phyloP scores from a whole-genome alignment of 2,888 invertebrate genomes.

The Bursaphelenchus okinawaensis region DNA sequence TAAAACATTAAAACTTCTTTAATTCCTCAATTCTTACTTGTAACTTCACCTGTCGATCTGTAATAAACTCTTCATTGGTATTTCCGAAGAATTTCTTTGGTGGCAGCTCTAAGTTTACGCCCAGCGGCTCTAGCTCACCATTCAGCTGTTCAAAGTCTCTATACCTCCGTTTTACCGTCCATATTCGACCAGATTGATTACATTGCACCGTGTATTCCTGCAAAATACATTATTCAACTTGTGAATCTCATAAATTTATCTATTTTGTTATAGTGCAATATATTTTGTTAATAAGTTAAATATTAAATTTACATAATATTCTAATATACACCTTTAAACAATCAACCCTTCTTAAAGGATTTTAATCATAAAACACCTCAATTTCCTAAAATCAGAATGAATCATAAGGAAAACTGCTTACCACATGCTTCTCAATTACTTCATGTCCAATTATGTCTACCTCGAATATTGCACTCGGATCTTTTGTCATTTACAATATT shows the following conservation, averaged over 20 bases:
- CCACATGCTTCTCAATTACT: neutral
- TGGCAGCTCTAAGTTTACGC: slow-evolving; percentile 24
- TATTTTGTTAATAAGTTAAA: too few species aligned
- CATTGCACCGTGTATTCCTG: neutral
- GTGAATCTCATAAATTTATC: too few species aligned
- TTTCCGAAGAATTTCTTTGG: slow-evolving; percentile 29
- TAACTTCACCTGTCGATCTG: slow-evolving; percentile 18
- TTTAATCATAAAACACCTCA: too few species aligned
- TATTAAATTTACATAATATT: too few species aligned
- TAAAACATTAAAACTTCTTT: too few species aligned
- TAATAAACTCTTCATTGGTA: slow-evolving; percentile 18
- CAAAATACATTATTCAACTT: too few species aligned
- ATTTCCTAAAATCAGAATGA: neutral
- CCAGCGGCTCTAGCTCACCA: slow-evolving; percentile 19
- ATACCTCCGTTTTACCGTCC: slow-evolving; percentile 26
- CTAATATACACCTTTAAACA: too few species aligned
- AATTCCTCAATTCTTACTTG: slow-evolving; percentile 18
- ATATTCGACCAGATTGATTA: neutral
- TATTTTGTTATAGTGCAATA: too few species aligned
- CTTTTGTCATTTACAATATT: neutral
- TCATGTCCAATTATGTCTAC: neutral
- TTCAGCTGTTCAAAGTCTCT: slow-evolving; percentile 24
- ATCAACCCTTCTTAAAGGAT: too few species aligned
- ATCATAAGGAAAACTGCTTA: too few species aligned
- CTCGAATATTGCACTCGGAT: neutral